phyloP scores from a whole-genome alignment of 2,888 invertebrate genomes.

The Cephus nigrinus region DNA sequence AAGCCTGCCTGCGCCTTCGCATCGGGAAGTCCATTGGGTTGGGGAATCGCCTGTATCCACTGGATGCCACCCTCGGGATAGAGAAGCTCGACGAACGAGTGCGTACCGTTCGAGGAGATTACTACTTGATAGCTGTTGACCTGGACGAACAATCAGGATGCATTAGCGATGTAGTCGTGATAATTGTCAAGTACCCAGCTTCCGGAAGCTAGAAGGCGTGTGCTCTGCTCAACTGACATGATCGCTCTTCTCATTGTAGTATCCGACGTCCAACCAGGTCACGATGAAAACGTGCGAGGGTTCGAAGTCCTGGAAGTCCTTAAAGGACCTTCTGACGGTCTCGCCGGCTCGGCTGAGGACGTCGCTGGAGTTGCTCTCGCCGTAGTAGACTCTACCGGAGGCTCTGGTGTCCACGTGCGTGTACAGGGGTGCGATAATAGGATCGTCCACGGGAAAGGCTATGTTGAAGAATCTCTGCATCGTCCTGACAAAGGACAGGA shows the following conservation, averaged over 20 bases:
- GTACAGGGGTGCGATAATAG: constrained; percentile 91
- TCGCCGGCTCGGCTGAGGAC: constrained; percentile 76
- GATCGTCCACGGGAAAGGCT: constrained; percentile 89
- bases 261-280: constrained; percentile 92
- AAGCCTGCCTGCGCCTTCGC: constrained; percentile 95
- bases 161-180: not conserved
- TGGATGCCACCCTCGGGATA: constrained; percentile 91
- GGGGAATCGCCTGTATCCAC: constrained; percentile 88
- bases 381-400: constrained; percentile 80
- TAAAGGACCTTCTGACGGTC: constrained; percentile 80
- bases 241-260: constrained; percentile 74
- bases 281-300: constrained; percentile 85
- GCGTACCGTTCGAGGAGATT: constrained; percentile 74
- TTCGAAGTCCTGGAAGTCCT: constrained; percentile 77
- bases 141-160: constrained; percentile 69
- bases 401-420: constrained; percentile 87
- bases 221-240: constrained; percentile 65
- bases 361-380: constrained; percentile 73
- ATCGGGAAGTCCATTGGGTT: constrained; percentile 83
- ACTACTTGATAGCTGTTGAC: constrained; percentile 89
- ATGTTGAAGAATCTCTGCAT: constrained; percentile 87
- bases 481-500: constrained; percentile 89
- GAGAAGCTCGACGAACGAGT: constrained; percentile 86
- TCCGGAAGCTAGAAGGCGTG: constrained; percentile 62
- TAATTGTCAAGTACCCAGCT: not conserved